Evolutionary conservation across 2,888 invertebrate species (phyloP), one percentile per base, ranked within the genome.

Genomic region (Vannuccia rotundouncinata): DNA sequence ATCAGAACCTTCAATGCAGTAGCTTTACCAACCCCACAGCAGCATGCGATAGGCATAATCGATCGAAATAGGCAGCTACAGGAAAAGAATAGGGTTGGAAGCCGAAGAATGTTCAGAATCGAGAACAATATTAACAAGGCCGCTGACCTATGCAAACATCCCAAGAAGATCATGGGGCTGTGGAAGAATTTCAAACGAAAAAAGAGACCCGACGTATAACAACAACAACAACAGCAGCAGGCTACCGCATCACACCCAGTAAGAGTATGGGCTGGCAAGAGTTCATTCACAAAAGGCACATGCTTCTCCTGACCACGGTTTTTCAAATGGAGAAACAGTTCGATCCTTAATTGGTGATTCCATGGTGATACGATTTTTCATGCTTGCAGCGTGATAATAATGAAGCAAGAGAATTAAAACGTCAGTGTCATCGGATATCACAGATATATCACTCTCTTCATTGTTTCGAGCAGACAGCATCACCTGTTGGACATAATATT

Each of bases 371-470:
- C 27, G 27, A 28, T 28, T 27, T 27, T 28, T 75, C 31, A 75
- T 31, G 29, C 75, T 31, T 5, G 17, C 75, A 29, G 75, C 31
- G 29, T 75, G 75, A 75, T 75, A 75, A 75, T 75, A 75, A 75
- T 75, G 75, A 29, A 75, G 31, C 29, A 75, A 31, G 75, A 75
- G 75, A 75, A 75, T 31, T 2, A 75, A 75, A 31, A 75, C 75
- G 75, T 75, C 75, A 31, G 75, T 75, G 31, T 75, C 75, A 31
- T 75, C 75, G 29, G 75, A 75, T 75, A 75, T 75, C 30, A 75
- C 31, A 75, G 75, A 27, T 29, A 75, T 29, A 66, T 66, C 66
- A 31, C 75, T 75, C 30, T 29, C 31, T 31, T 29, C 30, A 31
- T 29, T 31, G n/a, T 75, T 31, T 31, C 31, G 29, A 31, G 75